phyloP scores from a whole-genome alignment of 2,888 invertebrate genomes.

The Cephus pulcher region DNA sequence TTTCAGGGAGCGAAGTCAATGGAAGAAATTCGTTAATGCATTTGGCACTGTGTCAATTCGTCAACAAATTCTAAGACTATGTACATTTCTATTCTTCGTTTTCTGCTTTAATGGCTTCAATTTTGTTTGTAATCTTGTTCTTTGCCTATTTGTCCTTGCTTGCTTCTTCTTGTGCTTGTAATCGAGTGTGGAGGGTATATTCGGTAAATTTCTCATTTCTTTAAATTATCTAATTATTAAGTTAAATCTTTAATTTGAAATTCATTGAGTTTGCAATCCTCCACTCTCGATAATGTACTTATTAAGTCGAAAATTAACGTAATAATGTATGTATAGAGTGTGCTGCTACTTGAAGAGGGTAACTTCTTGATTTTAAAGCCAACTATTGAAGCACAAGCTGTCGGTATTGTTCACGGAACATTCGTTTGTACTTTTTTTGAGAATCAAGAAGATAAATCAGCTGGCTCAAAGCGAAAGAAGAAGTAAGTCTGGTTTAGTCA shows the following conservation, averaged over 20 bases:
- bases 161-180: not conserved
- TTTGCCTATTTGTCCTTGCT: not conserved
- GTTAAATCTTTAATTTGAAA: not conserved
- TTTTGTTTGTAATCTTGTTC: not conserved
- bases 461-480: conserved; percentile 15
- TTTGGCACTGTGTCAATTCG: not conserved
- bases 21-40: conserved; percentile 18
- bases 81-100: not conserved
- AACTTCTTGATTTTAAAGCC: conserved; percentile 63
- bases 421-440: conserved; percentile 61
- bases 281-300: not conserved
- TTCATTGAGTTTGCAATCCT: not conserved
- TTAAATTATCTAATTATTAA: not conserved
- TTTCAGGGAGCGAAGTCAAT: conserved; percentile 26
- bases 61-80: not conserved
- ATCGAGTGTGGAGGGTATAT: not conserved
- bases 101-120: not conserved
- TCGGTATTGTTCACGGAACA: conserved; percentile 68
- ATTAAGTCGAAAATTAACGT: not conserved
- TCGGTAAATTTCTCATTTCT: not conserved
- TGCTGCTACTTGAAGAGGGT: conserved; percentile 67
- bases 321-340: conserved; percentile 49
- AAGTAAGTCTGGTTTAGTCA: conserved; percentile 18
- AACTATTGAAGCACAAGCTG: conserved; percentile 65
- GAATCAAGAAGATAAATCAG: conserved; percentile 4